Evolutionary conservation across 2,113 vertebrate genomes (phyloP), one percentile per base, ranked within the genome.

Genomic region (Seriola quinqueradiata): DNA sequence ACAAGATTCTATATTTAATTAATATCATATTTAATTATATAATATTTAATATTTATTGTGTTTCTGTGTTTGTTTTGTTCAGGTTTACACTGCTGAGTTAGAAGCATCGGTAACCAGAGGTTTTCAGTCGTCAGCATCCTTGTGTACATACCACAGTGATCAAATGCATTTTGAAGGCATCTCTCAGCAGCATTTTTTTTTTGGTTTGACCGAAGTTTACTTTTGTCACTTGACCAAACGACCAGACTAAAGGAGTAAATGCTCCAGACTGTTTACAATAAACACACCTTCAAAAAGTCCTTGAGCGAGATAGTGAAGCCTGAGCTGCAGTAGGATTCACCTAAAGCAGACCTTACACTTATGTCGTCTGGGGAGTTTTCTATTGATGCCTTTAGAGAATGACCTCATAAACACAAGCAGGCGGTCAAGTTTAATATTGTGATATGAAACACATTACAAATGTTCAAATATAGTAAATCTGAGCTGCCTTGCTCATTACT

Each of bases 281-380:
- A 75, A 88, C 59, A 66, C 19, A 75, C 64, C 32, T 58, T 70
- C 11, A 60, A 76, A 71, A 75, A 46, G 60, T 68, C 34, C 34
- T 36, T 82, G 14, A 76, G 13, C 2, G 4, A 46, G 58, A 67
- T n/a, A 54, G 23, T 36, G 19, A 63, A 68, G 75, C 25, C 5
- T 23, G 5, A 36, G 55, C 25, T 50, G 19, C 48, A 64, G 36
- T 42, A 16, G 4, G 8, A 25, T 46, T 60, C 44, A 34, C 4
- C 40, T 23, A 71, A 50, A 23, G 59, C n/a, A 21, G 23, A 21
- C 10, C 40, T 42, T 2, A 42, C 40, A 10, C 40, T 10, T 11
- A 42, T 42, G 40, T 42, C 8, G 2, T 10, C 40, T 42, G 40
- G 34, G 34, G 8, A 61, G 21, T 34, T 17, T 34, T 60, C 16